A percentile compares a stretch with the other conserved stretches of the same genome.
Evolutionary conservation across 2,113 vertebrate species (phyloP).

Genomic region (Scomber scombrus): DNA sequence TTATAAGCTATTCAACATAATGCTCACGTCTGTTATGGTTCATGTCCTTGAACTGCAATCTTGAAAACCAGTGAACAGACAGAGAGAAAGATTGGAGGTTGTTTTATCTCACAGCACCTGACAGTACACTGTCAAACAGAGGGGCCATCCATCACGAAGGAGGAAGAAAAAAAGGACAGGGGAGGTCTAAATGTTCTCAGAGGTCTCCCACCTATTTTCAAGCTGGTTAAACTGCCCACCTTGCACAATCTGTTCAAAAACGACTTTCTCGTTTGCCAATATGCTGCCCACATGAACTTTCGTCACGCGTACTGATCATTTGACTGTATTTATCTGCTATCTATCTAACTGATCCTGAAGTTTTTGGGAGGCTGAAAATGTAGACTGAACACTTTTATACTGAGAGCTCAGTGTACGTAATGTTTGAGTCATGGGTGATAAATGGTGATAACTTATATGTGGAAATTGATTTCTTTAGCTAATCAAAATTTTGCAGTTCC

Average conservation of each 20-base stretch:
- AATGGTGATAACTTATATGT: slow-evolving; percentile 33
- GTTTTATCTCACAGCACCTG: slow-evolving; percentile 59
- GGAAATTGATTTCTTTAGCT: slow-evolving; percentile 48
- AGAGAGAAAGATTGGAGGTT: neutral
- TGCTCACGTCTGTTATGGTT: neutral
- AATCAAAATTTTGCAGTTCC: slow-evolving; percentile 61
- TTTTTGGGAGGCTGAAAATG: neutral
- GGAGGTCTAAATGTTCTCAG: slow-evolving; percentile 3
- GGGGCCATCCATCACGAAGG: slow-evolving; percentile 10
- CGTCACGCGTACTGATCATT: slow-evolving; percentile 1
- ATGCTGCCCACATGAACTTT: slow-evolving; percentile 12
- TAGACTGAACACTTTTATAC: slow-evolving; percentile 14
- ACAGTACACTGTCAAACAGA: slow-evolving; percentile 51
- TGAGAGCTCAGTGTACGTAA: slow-evolving; percentile 28
- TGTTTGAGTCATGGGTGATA: slow-evolving; percentile 31
- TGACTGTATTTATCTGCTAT: neutral
- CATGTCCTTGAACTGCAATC: slow-evolving; percentile 4
- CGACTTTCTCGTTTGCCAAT: neutral
- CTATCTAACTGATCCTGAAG: too few species aligned
- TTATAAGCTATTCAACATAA: neutral
- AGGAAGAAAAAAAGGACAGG: neutral
- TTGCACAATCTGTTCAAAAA: slow-evolving; percentile 35
- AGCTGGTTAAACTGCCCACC: slow-evolving; percentile 40
- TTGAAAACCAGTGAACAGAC: slow-evolving; percentile 5
- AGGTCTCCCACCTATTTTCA: slow-evolving; percentile 11